These are phyloP conservation scores for Drosophila ananassae DNA, from an alignment of 1,140 invertebrate species.

Conservation along the genomic window DNA sequence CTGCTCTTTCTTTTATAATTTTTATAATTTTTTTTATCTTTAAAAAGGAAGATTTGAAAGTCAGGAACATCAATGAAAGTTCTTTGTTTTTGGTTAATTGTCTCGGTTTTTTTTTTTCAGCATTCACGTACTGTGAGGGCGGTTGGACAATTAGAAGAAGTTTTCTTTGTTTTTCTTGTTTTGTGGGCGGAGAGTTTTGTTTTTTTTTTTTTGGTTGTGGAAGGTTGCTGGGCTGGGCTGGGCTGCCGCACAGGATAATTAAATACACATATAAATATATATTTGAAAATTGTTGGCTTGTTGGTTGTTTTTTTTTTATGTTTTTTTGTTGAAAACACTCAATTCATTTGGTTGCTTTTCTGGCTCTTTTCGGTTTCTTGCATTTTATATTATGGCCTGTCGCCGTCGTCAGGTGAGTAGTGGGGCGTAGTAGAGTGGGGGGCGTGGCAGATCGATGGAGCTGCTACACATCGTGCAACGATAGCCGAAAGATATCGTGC, in stretches of 20 bases:
- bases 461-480: constrained; percentile 89
- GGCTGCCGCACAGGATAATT: constrained; percentile 12
- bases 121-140: constrained; percentile 33
- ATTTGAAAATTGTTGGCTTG: constrained; percentile 5
- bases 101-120: not conserved
- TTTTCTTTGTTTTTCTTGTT: not conserved
- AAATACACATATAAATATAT: constrained; percentile 3
- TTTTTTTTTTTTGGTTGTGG: no score
- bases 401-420: constrained; percentile 21
- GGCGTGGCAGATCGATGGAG: constrained; percentile 15
- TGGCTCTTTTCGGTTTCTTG: constrained; percentile 18
- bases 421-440: constrained; percentile 13
- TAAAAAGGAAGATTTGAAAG: not conserved
- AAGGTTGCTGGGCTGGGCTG: not conserved
- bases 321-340: not conserved
- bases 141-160: constrained; percentile 16
- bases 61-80: constrained; percentile 3
- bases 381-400: constrained; percentile 33
- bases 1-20: no score
- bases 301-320: not conserved
- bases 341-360: constrained; percentile 5
- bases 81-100: constrained; percentile 17
- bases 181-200: constrained; percentile 8
- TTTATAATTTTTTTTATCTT: no score
- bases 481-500: constrained; percentile 95